Base-by-base conservation (phyloP, 2,113 vertebrate genomes). In the Ceyx cyanopectus region DNA sequence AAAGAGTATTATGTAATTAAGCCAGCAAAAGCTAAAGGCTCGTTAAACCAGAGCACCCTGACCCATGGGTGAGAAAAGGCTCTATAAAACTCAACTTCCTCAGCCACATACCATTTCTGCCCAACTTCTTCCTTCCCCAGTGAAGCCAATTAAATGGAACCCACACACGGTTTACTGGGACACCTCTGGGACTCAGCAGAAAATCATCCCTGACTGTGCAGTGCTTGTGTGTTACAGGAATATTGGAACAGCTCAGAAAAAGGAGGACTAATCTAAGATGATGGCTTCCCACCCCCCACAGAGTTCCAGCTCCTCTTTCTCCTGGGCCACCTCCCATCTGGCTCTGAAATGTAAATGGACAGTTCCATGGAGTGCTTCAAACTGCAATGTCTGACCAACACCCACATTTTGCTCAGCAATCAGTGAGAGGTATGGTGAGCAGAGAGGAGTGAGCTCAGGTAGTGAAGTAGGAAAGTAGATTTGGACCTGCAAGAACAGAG, bases 21-120 rank as follows among this genome's bases (percentile, higher is more conserved):
- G 51, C 29, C 40, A 9, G 40, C 50, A 92, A 85, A 50, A 87
- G 56, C 46, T 34, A 26, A 43, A 74, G 40, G 78, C 87, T 93
- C 1, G 0, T 95, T 91, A 94, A 81, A 75, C 22, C 37, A 22
- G 24, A 85, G 60, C 87, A 67, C 4, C 56, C 30, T 48, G 67
- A 63, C n/a, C 67, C 60, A 79, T 1, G 60, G 85, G 96, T 70
- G 51, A 95, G 81, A 43, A 91, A 81, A 68, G 74, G 82, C 80
- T 89, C 84, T 22, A 34, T 80, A 92, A 94, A 96, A 56, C n/a
- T 50, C 58, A 7, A 5, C 74, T 89, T 84, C 94, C 91, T 89
- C 92, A 92, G 40, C 48, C 50, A 69, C 34, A 19, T 8, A 22
- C 29, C 68, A 61, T 51, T 92, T 74, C 85, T 95, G 68, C 43